Conservation (phyloP, 2,797 vertebrate genomes). For the Tapera naevia region DNA sequence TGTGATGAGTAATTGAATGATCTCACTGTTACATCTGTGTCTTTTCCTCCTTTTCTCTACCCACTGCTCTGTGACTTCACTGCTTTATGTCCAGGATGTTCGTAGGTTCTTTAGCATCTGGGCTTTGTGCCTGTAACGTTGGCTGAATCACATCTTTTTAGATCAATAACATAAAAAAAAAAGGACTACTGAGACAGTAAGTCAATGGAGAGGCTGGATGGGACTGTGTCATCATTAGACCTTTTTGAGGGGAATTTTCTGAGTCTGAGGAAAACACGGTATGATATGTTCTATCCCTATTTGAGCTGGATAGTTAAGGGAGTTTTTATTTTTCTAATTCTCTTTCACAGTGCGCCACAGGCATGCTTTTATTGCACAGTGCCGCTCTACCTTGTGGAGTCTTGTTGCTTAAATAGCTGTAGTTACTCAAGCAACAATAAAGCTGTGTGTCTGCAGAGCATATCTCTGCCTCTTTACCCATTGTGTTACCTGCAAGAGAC, state of each 20-base stretch:
- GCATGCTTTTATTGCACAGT: neutral
- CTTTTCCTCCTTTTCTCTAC: neutral
- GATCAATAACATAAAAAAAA: neutral
- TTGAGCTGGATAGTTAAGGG: neutral
- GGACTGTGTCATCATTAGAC: neutral
- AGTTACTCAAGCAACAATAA: constrained; percentile 22
- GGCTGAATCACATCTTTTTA: neutral
- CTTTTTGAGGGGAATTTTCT: neutral
- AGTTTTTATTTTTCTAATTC: constrained; percentile 31
- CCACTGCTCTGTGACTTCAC: neutral
- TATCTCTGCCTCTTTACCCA: neutral
- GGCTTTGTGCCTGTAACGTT: neutral
- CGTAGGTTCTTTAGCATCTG: neutral
- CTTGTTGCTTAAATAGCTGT: constrained; percentile 19
- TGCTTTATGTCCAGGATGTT: neutral
- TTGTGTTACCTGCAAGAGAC: constrained; percentile 28
- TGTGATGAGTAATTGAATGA: constrained; percentile 11
- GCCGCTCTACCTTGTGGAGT: constrained; percentile 4
- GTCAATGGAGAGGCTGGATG: neutral
- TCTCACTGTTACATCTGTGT: neutral
- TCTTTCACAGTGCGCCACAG: neutral
- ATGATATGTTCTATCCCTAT: neutral
- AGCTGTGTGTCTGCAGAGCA: neutral
- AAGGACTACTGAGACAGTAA: neutral
- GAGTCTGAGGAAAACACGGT: neutral